phyloP scores from a whole-genome alignment of 2,888 invertebrate species.

The Dioctria linearis region DNA sequence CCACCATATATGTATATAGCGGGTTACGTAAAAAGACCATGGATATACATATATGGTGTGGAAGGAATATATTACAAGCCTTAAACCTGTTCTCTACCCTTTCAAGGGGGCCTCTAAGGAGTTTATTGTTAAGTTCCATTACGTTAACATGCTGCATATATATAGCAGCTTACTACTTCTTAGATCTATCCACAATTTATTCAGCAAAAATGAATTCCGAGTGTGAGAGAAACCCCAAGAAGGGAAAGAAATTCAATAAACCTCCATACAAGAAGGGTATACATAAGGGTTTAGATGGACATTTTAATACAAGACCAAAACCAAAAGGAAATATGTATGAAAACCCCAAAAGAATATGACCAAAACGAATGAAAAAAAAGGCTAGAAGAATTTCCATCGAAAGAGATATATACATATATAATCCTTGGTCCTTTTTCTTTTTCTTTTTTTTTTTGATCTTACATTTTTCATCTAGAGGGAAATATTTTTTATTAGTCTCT shows the following conservation, averaged over 20 bases:
- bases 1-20: not conserved
- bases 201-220: constrained; percentile 27
- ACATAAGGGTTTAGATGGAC: constrained; percentile 2
- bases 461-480: not conserved
- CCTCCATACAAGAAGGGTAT: not conserved
- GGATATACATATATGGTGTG: not conserved
- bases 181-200: constrained; percentile 6
- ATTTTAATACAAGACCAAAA: not conserved
- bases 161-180: too few relatives aligned
- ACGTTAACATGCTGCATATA: not conserved
- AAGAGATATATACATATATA: not conserved
- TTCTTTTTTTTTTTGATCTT: not conserved
- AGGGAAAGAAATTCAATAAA: constrained; percentile 45
- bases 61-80: not conserved
- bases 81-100: not conserved
- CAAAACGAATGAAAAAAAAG: not conserved
- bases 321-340: too few relatives aligned
- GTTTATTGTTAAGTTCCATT: constrained; percentile 16
- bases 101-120: constrained; percentile 1
- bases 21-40: not conserved
- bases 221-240: constrained; percentile 28
- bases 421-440: not conserved
- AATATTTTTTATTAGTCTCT: constrained; percentile 6
- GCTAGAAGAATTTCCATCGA: not conserved
- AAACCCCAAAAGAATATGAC: constrained; percentile 2